phyloP scores from a whole-genome alignment of 2,888 invertebrate genomes.

The Mythimna albipuncta region DNA sequence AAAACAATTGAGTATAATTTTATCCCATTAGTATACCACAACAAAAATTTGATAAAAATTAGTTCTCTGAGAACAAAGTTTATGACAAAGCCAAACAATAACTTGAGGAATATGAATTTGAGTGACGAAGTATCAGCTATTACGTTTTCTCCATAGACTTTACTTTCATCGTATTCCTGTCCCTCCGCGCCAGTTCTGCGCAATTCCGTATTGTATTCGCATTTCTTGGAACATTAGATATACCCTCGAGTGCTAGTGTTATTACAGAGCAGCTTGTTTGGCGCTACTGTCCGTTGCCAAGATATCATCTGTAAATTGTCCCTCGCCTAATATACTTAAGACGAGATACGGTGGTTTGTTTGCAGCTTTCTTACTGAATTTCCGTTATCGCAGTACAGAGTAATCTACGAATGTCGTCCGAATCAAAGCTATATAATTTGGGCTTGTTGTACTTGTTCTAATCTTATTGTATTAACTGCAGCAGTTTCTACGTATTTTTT shows the following conservation, averaged over 20 bases:
- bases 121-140: not conserved
- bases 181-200: slow-evolving; percentile 5
- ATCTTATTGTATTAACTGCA: not conserved
- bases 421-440: not conserved
- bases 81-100: not conserved
- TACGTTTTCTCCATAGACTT: not conserved
- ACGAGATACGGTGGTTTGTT: not conserved
- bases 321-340: not conserved
- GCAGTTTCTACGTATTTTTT: not conserved
- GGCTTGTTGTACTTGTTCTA: not conserved
- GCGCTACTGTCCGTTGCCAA: not conserved
- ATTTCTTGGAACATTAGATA: slow-evolving; percentile 26
- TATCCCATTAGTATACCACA: not conserved
- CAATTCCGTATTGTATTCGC: slow-evolving; percentile 34
- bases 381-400: not conserved
- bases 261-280: not conserved
- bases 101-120: not conserved
- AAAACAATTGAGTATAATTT: no score
- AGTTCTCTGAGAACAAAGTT: not conserved
- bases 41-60: not conserved
- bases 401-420: not conserved
- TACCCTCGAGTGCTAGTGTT: slow-evolving; percentile 16
- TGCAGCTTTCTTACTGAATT: not conserved
- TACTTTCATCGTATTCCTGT: slow-evolving; percentile 23
- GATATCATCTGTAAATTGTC: slow-evolving; percentile 16